A percentile compares a stretch with the other conserved stretches of the same genome.
Conservation (phyloP, 1,140 invertebrate genomes). For the Drosophila ficusphila region DNA sequence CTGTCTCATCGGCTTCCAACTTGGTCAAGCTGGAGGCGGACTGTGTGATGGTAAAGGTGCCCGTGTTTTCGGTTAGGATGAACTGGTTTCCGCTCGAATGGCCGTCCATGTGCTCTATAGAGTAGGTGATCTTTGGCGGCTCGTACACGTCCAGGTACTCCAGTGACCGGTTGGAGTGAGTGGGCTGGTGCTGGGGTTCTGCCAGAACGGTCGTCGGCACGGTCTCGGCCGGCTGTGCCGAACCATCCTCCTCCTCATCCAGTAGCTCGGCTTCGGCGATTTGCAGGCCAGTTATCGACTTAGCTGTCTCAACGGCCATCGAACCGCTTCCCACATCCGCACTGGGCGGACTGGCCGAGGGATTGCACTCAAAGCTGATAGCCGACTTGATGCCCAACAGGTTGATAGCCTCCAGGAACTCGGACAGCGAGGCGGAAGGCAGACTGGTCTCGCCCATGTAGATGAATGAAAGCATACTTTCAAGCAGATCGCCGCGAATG, state of each 20-base stretch:
- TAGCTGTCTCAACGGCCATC: slow-evolving; percentile 54
- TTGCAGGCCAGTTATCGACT: slow-evolving; percentile 63
- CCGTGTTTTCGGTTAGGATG: slow-evolving; percentile 75
- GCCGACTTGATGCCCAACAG: slow-evolving; percentile 78
- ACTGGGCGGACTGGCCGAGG: slow-evolving; percentile 32
- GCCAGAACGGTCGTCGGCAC: slow-evolving; percentile 32
- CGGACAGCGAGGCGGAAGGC: slow-evolving; percentile 63
- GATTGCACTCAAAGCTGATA: slow-evolving; percentile 80
- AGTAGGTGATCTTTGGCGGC: slow-evolving; percentile 77
- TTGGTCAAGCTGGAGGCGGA: slow-evolving; percentile 42
- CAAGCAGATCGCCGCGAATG: slow-evolving; percentile 68
- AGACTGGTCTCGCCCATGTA: slow-evolving; percentile 77
- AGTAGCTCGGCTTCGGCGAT: slow-evolving; percentile 65
- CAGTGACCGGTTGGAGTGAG: slow-evolving; percentile 48
- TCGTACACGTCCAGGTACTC: slow-evolving; percentile 78
- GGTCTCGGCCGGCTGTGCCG: neutral
- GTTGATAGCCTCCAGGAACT: slow-evolving; percentile 80
- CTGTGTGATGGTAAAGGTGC: slow-evolving; percentile 75
- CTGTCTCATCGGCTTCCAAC: slow-evolving; percentile 5
- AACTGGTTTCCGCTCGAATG: slow-evolving; percentile 64
- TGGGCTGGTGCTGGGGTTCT: slow-evolving; percentile 34
- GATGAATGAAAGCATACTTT: slow-evolving; percentile 76
- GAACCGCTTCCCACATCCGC: slow-evolving; percentile 8
- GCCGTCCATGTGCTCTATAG: slow-evolving; percentile 77
- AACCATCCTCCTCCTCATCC: slow-evolving; percentile 61